Evolutionary conservation across 2,888 invertebrate genomes (phyloP).

Genomic region (Leucoma salicis): DNA sequence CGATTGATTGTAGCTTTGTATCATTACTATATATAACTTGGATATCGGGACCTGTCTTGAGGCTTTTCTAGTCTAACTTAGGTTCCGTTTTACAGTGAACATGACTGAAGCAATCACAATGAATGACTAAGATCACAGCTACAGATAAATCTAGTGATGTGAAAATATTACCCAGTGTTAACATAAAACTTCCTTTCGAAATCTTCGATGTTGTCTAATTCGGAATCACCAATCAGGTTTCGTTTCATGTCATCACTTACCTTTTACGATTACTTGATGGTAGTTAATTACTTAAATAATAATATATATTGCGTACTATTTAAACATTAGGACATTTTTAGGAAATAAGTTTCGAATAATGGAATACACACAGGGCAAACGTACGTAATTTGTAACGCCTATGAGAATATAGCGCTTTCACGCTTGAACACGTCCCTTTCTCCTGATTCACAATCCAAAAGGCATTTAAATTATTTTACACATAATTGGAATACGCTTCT

Average conservation of each 20-base stretch:
- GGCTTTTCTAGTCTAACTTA: conserved; percentile 24
- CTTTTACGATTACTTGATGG: conserved; percentile 21
- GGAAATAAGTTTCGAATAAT: conserved; percentile 26
- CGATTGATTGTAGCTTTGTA: conserved; percentile 25
- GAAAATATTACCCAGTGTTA: conserved; percentile 32
- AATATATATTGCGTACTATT: conserved; percentile 9
- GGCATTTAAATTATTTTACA: conserved; percentile 3
- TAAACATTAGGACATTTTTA: conserved; percentile 16
- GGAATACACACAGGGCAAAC: conserved; percentile 18
- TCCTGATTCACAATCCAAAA: neutral
- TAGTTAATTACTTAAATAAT: conserved; percentile 20
- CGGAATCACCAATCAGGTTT: conserved; percentile 21
- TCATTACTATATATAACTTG: conserved; percentile 16
- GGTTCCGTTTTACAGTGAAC: conserved; percentile 17
- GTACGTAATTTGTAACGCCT: conserved; percentile 7
- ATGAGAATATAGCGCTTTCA: conserved; percentile 8
- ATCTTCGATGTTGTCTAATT: conserved; percentile 27
- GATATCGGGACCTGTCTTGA: neutral
- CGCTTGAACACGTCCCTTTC: conserved; percentile 9
- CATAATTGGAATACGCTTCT: conserved; percentile 1
- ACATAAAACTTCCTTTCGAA: conserved; percentile 38
- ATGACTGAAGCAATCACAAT: conserved; percentile 28
- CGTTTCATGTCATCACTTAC: conserved; percentile 24
- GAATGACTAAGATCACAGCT: conserved; percentile 26
- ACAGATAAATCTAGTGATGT: conserved; percentile 29